Conservation (phyloP, 2,797 vertebrate genomes). For the Pseudomugil gertrudae region DNA sequence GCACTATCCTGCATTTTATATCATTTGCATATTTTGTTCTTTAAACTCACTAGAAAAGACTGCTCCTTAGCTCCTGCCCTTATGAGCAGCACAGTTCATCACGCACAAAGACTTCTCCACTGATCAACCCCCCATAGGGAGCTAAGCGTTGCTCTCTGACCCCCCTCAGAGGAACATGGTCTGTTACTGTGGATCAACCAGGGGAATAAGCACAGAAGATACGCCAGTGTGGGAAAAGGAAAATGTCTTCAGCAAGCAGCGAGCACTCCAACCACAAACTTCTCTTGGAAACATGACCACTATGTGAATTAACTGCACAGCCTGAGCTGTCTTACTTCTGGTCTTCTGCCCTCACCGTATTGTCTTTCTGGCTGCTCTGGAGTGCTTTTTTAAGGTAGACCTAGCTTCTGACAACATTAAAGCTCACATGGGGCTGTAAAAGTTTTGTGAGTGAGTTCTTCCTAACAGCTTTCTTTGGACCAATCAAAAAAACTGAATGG, state of each 20-base stretch:
- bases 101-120: slow-evolving; percentile 35
- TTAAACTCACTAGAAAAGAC: slow-evolving; percentile 11
- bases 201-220: slow-evolving; percentile 46
- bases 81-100: slow-evolving; percentile 19
- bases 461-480: slow-evolving; percentile 47
- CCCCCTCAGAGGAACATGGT: slow-evolving; percentile 45
- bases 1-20: slow-evolving; percentile 16
- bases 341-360: slow-evolving; percentile 33
- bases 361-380: slow-evolving; percentile 41
- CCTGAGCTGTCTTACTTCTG: slow-evolving; percentile 49
- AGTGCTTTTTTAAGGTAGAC: slow-evolving; percentile 51
- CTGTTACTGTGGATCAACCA: slow-evolving; percentile 38
- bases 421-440: slow-evolving; percentile 48
- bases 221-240: slow-evolving; percentile 65
- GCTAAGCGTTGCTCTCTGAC: slow-evolving; percentile 48
- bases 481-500: slow-evolving; percentile 43
- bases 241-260: slow-evolving; percentile 53
- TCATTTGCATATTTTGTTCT: slow-evolving; percentile 33
- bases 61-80: slow-evolving; percentile 23
- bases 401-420: slow-evolving; percentile 56
- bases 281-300: slow-evolving; percentile 60
- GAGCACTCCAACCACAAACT: slow-evolving; percentile 67
- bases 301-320: slow-evolving; percentile 51
- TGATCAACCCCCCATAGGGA: slow-evolving; percentile 46
- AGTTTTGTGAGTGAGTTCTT: slow-evolving; percentile 30